A percentile compares a stretch with the other conserved stretches of the same genome.
Evolutionary conservation across 2,797 vertebrate species (phyloP).

Genomic region (Diceros bicornis): DNA sequence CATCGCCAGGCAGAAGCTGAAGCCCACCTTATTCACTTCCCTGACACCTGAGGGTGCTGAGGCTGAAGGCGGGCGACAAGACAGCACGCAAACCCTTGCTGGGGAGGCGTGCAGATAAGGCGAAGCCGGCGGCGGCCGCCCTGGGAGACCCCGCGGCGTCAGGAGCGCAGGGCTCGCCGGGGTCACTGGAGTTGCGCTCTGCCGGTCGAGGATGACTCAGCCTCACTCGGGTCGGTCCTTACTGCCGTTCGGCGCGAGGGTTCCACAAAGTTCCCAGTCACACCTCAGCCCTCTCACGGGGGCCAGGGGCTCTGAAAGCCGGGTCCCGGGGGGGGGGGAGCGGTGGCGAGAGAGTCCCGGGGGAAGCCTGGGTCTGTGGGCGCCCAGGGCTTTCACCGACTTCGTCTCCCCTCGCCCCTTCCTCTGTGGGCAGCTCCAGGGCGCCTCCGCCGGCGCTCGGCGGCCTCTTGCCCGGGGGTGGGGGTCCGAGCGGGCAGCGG

Average conservation of each 20-base stretch:
- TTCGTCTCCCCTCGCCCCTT: neutral
- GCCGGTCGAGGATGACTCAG: constrained; percentile 89
- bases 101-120: neutral
- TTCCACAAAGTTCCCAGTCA: constrained; percentile 83
- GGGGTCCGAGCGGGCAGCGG: neutral
- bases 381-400: neutral
- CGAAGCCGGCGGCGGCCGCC: neutral
- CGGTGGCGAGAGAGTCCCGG: neutral
- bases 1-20: neutral
- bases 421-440: neutral
- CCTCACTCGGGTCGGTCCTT: constrained; percentile 75
- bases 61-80: neutral
- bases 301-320: neutral
- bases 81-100: neutral
- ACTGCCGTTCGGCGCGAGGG: constrained; percentile 72
- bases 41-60: neutral
- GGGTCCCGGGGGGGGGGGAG: constrained; percentile 60
- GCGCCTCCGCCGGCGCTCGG: neutral
- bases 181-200: constrained; percentile 51
- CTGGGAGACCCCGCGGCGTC: neutral
- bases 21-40: neutral
- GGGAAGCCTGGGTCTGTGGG: neutral
- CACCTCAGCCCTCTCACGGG: constrained; percentile 57
- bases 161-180: neutral
- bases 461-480: neutral